Evolutionary conservation across 2,888 invertebrate genomes (phyloP).

Genomic region (Polyploca ridens): DNA sequence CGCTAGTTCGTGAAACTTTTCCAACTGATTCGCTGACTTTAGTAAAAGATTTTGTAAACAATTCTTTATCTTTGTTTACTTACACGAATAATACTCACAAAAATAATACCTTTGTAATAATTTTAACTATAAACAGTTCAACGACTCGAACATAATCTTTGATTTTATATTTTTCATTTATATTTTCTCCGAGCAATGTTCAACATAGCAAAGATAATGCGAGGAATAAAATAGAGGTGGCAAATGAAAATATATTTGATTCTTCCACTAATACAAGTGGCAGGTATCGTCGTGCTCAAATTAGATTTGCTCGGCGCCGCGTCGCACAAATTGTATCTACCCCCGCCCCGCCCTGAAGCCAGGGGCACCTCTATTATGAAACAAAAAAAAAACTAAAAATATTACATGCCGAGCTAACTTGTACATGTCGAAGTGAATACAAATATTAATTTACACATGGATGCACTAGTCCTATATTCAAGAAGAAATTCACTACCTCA

Average conservation of each 20-base stretch:
- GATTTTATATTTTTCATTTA: not conserved
- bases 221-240: not conserved
- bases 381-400: not conserved
- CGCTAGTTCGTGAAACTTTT: no score
- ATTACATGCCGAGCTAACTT: not conserved
- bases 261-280: not conserved
- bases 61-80: no score
- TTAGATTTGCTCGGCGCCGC: slow-evolving; percentile 1
- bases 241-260: slow-evolving; percentile 13
- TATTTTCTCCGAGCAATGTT: not conserved
- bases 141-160: not conserved
- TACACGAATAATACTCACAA: no score
- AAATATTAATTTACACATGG: not conserved
- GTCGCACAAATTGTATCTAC: not conserved
- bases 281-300: slow-evolving; percentile 2
- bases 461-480: no score
- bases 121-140: not conserved
- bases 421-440: no score
- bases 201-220: not conserved
- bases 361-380: not conserved
- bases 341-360: not conserved
- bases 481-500: no score
- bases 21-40: no score
- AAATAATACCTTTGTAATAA: no score
- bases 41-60: no score